Base-by-base conservation (phyloP, 2,113 vertebrate genomes). In the Neolamprologus hecqui region DNA sequence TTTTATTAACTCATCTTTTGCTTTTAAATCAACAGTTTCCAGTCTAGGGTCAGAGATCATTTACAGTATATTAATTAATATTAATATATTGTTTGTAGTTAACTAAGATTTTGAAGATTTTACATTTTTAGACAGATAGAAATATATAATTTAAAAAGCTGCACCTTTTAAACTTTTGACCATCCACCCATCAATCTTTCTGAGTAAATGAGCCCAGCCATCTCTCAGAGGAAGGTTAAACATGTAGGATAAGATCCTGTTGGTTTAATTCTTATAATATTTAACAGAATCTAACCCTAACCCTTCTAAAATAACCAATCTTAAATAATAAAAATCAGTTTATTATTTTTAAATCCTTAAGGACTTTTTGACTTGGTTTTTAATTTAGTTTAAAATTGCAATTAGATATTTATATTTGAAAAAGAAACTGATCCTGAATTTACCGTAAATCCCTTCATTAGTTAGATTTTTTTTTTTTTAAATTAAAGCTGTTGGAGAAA, bases 71-170 rank as follows among this genome's bases (percentile, higher is more conserved):
- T 75, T 68, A 68, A 23, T 6, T 45, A 10, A 3, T 63, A 19
- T 63, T 65, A 65, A 12, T n/a, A 37, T 65, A 12, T 37, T 65
- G 60, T 73, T 49, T 49, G 42, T 28, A 31, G 42, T 75, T 47
- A 7, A 47, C 68, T 75, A 0, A 0, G 23, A 45, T 75, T 47
- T 17, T n/a, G 17, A 26, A 73, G 8, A 26, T 45, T 73, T 28
- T 11, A 73, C 13, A 73, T 17, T 45, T 45, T 73, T 42, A 45
- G 21, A 45, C 35, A 42, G 21, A 26, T 58, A 9, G 9, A 45
- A 73, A 45, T 75, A 3, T 45, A 42, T 70, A 40, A 73, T 73
- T 45, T 17, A 9, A 45, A 26, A 73, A 45, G 21, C 21, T 45
- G 68, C 37, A 73, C 0, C 68, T 45, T 70, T 70, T 70, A 70